phyloP scores from a whole-genome alignment of 2,888 invertebrate genomes.

The Meiosimyza decipiens region DNA sequence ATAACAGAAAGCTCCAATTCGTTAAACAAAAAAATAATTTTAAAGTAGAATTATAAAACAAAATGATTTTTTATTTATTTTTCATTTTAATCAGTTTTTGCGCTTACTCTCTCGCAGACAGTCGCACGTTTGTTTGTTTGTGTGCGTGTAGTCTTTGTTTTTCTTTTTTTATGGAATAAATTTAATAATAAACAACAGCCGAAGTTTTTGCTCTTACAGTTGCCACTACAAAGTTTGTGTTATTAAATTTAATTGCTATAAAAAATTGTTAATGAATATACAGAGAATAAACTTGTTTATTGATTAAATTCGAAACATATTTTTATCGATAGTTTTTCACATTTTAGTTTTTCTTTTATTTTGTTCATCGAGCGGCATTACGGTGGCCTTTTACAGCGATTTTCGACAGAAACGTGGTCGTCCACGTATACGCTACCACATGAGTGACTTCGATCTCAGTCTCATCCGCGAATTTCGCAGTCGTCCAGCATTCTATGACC shows the following conservation, averaged over 20 bases:
- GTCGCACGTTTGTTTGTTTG: constrained; percentile 3
- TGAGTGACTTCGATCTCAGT: constrained; percentile 65
- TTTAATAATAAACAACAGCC: no score
- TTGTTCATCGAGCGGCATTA: constrained; percentile 30
- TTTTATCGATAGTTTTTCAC: no score
- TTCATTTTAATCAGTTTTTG: constrained; percentile 23
- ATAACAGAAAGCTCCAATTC: constrained; percentile 22
- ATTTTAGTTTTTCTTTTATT: neutral
- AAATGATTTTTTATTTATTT: constrained; percentile 10
- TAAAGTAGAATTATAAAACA: constrained; percentile 10
- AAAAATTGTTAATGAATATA: no score
- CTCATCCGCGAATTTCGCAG: constrained; percentile 63
- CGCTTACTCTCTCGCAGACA: constrained; percentile 34
- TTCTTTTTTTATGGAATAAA: no score
- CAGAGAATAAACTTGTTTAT: no score
- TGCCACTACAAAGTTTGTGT: no score
- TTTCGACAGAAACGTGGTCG: constrained; percentile 53
- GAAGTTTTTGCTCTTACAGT: no score
- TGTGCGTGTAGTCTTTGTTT: neutral
- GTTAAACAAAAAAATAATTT: constrained; percentile 33
- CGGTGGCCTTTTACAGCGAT: constrained; percentile 48
- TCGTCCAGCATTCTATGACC: constrained; percentile 65
- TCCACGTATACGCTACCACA: constrained; percentile 57
- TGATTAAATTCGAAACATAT: no score
- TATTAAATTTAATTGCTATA: no score